These are phyloP conservation scores for Xenentodon cancila DNA, from an alignment of 2,797 vertebrate genomes.

Conservation along the genomic window DNA sequence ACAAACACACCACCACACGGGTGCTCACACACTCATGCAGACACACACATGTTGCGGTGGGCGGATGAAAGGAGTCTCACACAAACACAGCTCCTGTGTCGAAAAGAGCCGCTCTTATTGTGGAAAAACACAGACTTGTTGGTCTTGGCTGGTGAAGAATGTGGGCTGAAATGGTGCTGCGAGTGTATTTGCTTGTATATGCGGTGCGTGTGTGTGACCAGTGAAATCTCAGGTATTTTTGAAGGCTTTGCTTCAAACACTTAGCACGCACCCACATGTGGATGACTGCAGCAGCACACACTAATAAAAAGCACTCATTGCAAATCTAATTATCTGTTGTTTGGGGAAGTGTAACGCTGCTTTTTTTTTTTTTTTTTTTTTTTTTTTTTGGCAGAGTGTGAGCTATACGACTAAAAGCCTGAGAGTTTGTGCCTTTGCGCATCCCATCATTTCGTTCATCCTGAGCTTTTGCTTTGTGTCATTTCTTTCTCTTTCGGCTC, in stretches of 20 bases:
- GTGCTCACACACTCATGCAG: slow-evolving; percentile 9
- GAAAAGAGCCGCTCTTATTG: slow-evolving; percentile 68
- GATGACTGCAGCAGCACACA: slow-evolving; percentile 14
- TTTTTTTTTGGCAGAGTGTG: slow-evolving; percentile 22
- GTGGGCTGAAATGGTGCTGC: slow-evolving; percentile 30
- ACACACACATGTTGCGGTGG: slow-evolving; percentile 55
- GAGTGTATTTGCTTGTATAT: slow-evolving; percentile 16
- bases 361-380: too few species aligned
- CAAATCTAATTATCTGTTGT: slow-evolving; percentile 45
- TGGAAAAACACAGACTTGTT: slow-evolving; percentile 76
- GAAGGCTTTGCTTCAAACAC: slow-evolving; percentile 35
- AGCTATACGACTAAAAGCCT: not conserved
- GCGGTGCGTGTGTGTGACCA: slow-evolving; percentile 19
- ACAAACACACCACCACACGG: slow-evolving; percentile 25
- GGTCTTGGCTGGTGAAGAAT: slow-evolving; percentile 75
- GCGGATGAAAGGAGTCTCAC: slow-evolving; percentile 71
- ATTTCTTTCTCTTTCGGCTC: slow-evolving; percentile 6
- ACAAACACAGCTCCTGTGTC: slow-evolving; percentile 68
- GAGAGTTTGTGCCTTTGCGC: not conserved
- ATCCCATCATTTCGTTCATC: slow-evolving; percentile 3
- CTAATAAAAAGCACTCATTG: slow-evolving; percentile 1
- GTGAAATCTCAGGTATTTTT: slow-evolving; percentile 42
- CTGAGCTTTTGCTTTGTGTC: not conserved
- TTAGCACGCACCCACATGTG: slow-evolving; percentile 3
- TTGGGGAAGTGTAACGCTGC: slow-evolving; percentile 17